phyloP scores from a whole-genome alignment of 2,113 vertebrate genomes.

The Nesospiza acunhae region DNA sequence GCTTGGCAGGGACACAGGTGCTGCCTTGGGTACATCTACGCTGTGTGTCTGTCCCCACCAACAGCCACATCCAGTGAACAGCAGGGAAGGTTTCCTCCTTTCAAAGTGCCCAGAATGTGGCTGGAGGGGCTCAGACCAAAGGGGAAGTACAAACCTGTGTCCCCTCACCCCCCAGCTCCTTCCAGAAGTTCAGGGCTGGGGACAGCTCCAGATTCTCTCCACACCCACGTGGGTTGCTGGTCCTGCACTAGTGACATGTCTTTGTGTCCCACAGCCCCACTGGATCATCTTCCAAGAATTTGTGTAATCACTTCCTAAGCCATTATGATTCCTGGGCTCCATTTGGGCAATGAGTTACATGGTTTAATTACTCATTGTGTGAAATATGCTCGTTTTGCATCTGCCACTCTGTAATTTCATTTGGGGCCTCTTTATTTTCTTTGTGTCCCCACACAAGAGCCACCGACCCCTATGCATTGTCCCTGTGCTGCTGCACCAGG shows the following conservation, averaged over 20 bases:
- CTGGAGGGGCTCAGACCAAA: neutral
- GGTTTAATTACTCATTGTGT: neutral
- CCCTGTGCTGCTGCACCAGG: neutral
- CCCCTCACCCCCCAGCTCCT: neutral
- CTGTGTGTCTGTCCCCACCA: neutral
- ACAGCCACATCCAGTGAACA: neutral
- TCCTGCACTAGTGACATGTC: rapidly evolving
- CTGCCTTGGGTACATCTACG: rapidly evolving
- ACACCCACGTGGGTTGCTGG: rapidly evolving
- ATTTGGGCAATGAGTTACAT: neutral
- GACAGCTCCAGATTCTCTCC: neutral
- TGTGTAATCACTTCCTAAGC: neutral
- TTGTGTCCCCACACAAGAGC: conserved; percentile 37
- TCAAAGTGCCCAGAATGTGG: rapidly evolving
- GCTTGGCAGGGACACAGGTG: neutral
- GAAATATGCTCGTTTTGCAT: neutral
- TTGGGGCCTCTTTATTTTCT: conserved; percentile 37
- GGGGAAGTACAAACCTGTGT: neutral
- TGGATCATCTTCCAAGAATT: neutral
- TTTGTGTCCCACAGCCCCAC: neutral
- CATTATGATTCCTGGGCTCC: neutral
- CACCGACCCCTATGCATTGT: neutral
- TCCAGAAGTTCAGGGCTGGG: neutral
- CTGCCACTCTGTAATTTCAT: neutral
- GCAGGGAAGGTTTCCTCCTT: neutral